Evolutionary conservation across 2,797 vertebrate species (phyloP).

Genomic region (Knipowitschia caucasica): DNA sequence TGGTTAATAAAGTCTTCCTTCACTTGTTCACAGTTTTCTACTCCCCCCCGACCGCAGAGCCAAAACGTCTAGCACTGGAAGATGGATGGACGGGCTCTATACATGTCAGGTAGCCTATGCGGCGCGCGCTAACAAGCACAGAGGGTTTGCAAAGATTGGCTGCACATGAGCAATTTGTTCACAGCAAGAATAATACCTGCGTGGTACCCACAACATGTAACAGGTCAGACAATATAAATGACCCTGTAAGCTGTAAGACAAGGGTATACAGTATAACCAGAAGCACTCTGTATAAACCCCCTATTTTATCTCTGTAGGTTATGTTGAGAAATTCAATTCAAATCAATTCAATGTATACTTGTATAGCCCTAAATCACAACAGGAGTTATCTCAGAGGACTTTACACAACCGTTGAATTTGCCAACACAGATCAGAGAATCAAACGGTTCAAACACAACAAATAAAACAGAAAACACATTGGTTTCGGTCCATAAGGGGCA

Average conservation of each 20-base stretch:
- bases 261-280: no score
- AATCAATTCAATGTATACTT: no score
- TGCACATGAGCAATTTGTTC: slow-evolving; percentile 75
- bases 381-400: no score
- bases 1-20: slow-evolving; percentile 75
- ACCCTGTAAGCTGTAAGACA: slow-evolving; percentile 35
- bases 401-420: no score
- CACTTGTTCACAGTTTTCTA: slow-evolving; percentile 73
- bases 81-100: slow-evolving; percentile 59
- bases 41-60: slow-evolving; percentile 47
- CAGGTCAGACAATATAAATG: slow-evolving; percentile 55
- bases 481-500: no score
- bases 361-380: no score
- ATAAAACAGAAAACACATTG: no score
- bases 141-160: slow-evolving; percentile 64
- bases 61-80: slow-evolving; percentile 48
- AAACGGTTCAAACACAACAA: no score
- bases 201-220: slow-evolving; percentile 57
- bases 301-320: no score
- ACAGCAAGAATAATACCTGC: slow-evolving; percentile 64
- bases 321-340: no score
- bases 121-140: slow-evolving; percentile 57
- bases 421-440: no score
- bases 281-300: no score
- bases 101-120: slow-evolving; percentile 51